These are phyloP conservation scores for Varroa destructor DNA, from an alignment of 1,140 invertebrate species.

Conservation along the genomic window DNA sequence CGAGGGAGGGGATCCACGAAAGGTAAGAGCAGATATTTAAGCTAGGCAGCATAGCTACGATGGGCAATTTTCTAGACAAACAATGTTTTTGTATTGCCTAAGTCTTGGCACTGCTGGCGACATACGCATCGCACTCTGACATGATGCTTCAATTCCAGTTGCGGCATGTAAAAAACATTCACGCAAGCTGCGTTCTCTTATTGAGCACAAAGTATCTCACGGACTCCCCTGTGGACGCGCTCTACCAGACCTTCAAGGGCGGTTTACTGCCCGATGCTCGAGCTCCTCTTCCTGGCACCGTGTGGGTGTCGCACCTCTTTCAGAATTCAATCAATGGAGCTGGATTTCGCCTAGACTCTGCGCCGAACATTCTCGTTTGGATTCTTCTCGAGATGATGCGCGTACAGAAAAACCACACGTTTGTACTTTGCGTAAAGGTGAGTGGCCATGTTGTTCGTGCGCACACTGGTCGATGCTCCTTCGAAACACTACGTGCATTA, in stretches of 20 bases:
- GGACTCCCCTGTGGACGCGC: not conserved
- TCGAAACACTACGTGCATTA: no score
- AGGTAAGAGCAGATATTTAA: not conserved
- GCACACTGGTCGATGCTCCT: no score
- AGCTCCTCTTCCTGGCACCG: not conserved
- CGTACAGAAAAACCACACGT: constrained; percentile 5
- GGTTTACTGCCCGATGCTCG: constrained; percentile 10
- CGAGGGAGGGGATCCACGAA: not conserved
- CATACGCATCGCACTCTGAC: no score
- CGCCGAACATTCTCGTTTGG: constrained; percentile 21
- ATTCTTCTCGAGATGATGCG: constrained; percentile 25
- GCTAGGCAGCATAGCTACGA: no score
- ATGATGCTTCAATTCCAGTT: not conserved
- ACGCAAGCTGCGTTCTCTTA: constrained; percentile 18
- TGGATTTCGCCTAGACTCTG: not conserved
- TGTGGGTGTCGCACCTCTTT: constrained; percentile 25
- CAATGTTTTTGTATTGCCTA: no score
- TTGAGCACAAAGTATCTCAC: constrained; percentile 9
- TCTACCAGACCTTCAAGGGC: constrained; percentile 25
- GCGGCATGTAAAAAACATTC: constrained; percentile 18
- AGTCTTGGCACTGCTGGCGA: no score
- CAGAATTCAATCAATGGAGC: constrained; percentile 22
- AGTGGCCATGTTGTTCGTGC: no score
- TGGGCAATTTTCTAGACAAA: no score
- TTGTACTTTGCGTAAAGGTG: constrained; percentile 13